Percentiles rank a stretch among this genome's conserved stretches.
Conservation (phyloP, 2,797 vertebrate genomes). For the Chloroceryle amazona region DNA sequence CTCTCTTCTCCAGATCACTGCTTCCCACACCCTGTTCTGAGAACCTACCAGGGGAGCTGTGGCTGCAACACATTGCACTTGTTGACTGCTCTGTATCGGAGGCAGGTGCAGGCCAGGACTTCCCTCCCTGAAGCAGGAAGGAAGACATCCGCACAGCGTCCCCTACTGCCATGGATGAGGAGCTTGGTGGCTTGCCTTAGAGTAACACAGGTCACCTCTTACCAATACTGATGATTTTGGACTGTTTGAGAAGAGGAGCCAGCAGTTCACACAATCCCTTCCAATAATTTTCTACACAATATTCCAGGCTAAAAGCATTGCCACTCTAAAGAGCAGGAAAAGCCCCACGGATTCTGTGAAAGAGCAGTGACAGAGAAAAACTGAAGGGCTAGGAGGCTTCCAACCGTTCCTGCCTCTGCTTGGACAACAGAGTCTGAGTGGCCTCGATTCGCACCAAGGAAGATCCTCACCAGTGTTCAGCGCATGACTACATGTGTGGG, state of each 20-base stretch:
- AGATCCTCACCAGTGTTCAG: not conserved
- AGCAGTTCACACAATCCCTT: not conserved
- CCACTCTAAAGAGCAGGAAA: not conserved
- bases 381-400: not conserved
- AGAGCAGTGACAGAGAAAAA: not conserved
- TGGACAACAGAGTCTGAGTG: not conserved
- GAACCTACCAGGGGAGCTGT: not conserved
- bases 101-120: not conserved
- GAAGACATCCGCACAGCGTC: not conserved
- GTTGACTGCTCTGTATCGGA: not conserved
- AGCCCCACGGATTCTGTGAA: not conserved
- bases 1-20: not conserved
- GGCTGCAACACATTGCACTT: not conserved
- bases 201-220: not conserved
- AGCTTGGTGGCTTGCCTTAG: not conserved
- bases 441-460: not conserved
- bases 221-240: not conserved
- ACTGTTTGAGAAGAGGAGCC: not conserved
- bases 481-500: rapidly evolving
- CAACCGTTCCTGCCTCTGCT: not conserved
- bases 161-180: not conserved
- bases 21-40: not conserved
- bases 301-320: not conserved
- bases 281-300: not conserved
- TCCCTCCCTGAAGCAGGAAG: not conserved